Evolutionary conservation across 2,797 vertebrate genomes (phyloP).

Genomic region (Gymnoscopelus braueri): DNA sequence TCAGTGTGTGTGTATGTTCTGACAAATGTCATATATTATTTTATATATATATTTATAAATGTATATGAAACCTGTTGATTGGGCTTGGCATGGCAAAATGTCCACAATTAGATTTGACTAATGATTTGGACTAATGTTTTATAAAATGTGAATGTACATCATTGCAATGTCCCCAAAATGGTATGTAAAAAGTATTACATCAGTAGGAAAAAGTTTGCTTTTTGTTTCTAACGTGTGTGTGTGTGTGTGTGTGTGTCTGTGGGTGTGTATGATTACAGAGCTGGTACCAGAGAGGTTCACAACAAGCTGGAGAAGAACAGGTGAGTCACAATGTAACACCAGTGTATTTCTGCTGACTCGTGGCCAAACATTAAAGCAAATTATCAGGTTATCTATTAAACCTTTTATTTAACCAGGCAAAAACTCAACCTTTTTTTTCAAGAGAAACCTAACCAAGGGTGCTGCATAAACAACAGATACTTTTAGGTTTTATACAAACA

Average conservation of each 20-base stretch:
- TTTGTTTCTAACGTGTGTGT: slow-evolving; percentile 13
- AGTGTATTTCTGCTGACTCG: slow-evolving; percentile 8
- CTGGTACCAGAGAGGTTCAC: slow-evolving; percentile 98
- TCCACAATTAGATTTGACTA: too few relatives aligned
- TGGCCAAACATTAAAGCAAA: slow-evolving; percentile 3
- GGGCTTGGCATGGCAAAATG: too few relatives aligned
- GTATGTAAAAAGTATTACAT: neutral
- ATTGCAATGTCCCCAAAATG: too few relatives aligned
- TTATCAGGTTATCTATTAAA: neutral
- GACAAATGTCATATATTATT: neutral
- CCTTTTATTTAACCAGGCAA: too few relatives aligned
- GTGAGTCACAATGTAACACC: slow-evolving; percentile 77
- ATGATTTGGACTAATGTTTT: too few relatives aligned
- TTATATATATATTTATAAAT: too few relatives aligned
- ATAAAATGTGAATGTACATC: too few relatives aligned
- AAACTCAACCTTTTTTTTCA: too few relatives aligned
- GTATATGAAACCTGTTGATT: neutral
- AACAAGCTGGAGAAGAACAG: slow-evolving; percentile 99
- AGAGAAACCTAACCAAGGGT: too few relatives aligned
- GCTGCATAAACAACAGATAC: too few relatives aligned
- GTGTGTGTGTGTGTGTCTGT: slow-evolving; percentile 4
- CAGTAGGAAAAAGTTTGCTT: neutral
- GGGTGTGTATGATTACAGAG: slow-evolving; percentile 83
- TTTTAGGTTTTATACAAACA: too few relatives aligned
- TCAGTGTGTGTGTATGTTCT: slow-evolving; percentile 74